phyloP scores from a whole-genome alignment of 2,888 invertebrate species.

The Ecdyonurus torrentis region DNA sequence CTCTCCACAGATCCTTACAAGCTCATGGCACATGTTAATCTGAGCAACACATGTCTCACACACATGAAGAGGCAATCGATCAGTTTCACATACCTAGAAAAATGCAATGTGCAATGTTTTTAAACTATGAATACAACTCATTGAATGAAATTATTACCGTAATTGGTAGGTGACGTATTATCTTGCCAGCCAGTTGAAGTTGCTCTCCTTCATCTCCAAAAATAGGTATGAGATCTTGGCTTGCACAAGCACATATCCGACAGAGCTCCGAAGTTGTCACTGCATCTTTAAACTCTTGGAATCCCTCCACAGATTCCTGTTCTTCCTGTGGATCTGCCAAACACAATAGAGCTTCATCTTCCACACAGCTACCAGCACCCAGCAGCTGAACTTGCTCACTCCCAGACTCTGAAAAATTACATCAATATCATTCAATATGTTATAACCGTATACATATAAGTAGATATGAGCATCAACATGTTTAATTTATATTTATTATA shows the following conservation, averaged over 20 bases:
- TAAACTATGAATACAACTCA: not conserved
- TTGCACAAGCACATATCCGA: conserved; percentile 11
- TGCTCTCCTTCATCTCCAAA: not conserved
- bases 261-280: conserved; percentile 9
- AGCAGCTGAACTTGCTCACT: not conserved
- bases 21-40: not conserved
- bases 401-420: not conserved
- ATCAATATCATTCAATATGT: no score
- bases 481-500: no score
- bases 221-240: conserved; percentile 10
- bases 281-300: not conserved
- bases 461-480: no score
- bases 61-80: not conserved
- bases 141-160: not conserved
- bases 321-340: not conserved
- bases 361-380: no score
- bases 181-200: not conserved
- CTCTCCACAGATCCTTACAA: not conserved
- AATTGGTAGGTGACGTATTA: not conserved
- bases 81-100: not conserved
- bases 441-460: no score
- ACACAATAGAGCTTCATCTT: no score
- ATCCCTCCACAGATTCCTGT: not conserved
- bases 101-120: not conserved
- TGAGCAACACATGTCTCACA: not conserved